Evolutionary conservation across 2,888 invertebrate genomes (phyloP), one percentile per base, ranked within the genome.

Genomic region (Machimus rusticus): DNA sequence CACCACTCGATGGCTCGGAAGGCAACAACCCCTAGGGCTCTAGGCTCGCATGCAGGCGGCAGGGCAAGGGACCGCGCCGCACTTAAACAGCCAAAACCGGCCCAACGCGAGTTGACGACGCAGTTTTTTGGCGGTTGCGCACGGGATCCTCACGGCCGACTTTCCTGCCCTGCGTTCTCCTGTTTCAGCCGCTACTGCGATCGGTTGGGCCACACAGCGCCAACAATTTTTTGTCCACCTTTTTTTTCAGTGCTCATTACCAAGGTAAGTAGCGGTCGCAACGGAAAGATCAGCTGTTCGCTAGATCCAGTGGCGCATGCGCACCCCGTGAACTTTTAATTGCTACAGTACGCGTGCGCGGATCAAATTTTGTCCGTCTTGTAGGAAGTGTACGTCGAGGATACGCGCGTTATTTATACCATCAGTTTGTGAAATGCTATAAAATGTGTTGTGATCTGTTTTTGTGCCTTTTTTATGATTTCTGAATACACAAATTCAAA

Each of bases 1-100:
- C 81, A 16, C 81, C 82, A 57, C 57, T 34, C 66, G 82, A 23
- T 37, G 66, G 19, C 28, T 4, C 66, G 8, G 86, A 14, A 55
- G 57, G 55, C 86, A 86, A 77, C 86, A 86, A 78, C 86, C 86
- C 86, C 78, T 86, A 66, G 76, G 43, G 78, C 86, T 78, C 78
- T 86, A 66, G 76, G 43, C 28, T 55, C 57, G 51, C 34, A 74
- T 51, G 23, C 86, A 77, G 86, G 55, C 77, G 57, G 55, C 39
- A 46, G 16, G 43, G 14, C 39, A 46, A 46, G 43, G 14, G 43
- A 46, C 43, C 43, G 12, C 43, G 14, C 46, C 31, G 31, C 43
- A 46, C 79, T n/a, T n/a, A n/a, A 46, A 37, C 14, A 43, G 79
- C 4, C 37, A 43, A 39, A 51, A 43, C 51, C 81, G 51, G 55